Base-by-base conservation (phyloP, 2,888 invertebrate species). In the Gryllus longicercus region DNA sequence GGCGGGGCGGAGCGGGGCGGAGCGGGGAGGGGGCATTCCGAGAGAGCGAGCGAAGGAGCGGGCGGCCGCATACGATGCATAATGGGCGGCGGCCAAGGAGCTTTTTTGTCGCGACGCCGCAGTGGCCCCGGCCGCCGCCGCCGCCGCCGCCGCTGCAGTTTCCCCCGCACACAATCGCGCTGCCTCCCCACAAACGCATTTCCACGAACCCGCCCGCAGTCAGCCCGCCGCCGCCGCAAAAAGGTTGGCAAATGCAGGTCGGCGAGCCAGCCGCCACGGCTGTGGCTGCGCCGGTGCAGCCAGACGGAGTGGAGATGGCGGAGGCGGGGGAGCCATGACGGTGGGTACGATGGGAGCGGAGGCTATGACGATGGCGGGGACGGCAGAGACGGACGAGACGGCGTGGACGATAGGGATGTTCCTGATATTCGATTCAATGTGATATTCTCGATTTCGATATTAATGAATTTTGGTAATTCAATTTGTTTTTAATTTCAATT, bases 41-140 rank as follows among this genome's bases (percentile, higher is more conserved):
- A n/a, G 16, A 8, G 63, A 14, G 63, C 63, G 63, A 14, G 16
- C 63, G 12, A n/a, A n/a, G n/a, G n/a, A n/a, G n/a, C n/a, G n/a
- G 63, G 63, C 63, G 63, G 63, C 63, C 14, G 63, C 63, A 63
- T 63, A 63, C 63, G 63, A 63, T 63, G 63, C 63, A 63, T 63
- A 63, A 63, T 63, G 63, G 63, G n/a, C 63, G 63, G 63, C n/a
- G 63, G 63, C n/a, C 16, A n/a, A 14, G 63, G 63, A n/a, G 63
- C 16, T 63, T 63, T 63, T 63, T 63, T 63, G 63, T 63, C 63
- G 63, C 63, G 63, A 63, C 16, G 63, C 63, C n/a, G n/a, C 63
- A 18, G 63, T n/a, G 16, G n/a, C n/a, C 63, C 16, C 16, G 63
- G 63, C 63, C 63, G 63, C 63, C 18, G 63, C 18, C 63, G 10